Conservation (phyloP, 2,888 invertebrate genomes). For the Drosophila suboccidentalis region DNA sequence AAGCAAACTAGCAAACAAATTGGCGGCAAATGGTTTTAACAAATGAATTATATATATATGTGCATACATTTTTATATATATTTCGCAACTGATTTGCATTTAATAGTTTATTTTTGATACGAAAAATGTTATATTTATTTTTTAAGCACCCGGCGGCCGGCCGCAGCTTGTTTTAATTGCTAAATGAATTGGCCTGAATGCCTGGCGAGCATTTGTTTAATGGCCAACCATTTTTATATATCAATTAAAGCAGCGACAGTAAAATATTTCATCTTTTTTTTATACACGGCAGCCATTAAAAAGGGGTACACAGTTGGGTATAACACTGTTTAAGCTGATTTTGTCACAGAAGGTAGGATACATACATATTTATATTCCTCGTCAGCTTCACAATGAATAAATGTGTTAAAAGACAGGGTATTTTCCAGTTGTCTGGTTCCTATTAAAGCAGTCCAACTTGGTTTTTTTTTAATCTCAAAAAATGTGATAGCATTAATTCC, state of each 20-base stretch:
- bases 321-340: neutral
- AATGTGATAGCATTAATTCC: constrained; percentile 64
- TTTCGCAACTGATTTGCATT: constrained; percentile 64
- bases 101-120: constrained; percentile 62
- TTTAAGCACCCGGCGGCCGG: constrained; percentile 55
- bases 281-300: constrained; percentile 12
- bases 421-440: neutral
- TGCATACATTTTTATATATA: constrained; percentile 11
- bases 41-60: constrained; percentile 71
- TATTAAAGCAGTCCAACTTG: neutral
- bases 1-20: constrained; percentile 51
- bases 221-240: constrained; percentile 77
- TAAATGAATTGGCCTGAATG: constrained; percentile 73
- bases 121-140: constrained; percentile 30
- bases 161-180: constrained; percentile 81
- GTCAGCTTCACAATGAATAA: neutral
- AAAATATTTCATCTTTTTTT: constrained; percentile 48
- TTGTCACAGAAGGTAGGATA: neutral
- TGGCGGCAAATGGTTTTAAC: constrained; percentile 77
- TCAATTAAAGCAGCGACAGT: constrained; percentile 74
- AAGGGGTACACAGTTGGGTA: neutral
- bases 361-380: neutral
- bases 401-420: neutral
- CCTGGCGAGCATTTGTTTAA: constrained; percentile 64
- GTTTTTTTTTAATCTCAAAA: constrained; percentile 41